Base-by-base conservation (phyloP, 1,140 invertebrate species). In the Galleria mellonella region DNA sequence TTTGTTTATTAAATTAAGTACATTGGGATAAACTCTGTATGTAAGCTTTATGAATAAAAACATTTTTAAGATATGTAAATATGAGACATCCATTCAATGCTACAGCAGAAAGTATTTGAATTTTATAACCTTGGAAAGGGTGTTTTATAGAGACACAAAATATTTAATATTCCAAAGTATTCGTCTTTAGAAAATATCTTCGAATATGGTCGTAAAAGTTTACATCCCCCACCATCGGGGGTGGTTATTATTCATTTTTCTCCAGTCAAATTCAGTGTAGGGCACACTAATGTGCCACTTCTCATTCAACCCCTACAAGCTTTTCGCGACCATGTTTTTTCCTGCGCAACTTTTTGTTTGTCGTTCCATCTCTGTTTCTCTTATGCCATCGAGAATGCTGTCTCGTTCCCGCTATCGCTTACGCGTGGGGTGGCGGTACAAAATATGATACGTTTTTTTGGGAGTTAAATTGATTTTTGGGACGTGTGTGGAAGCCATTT, bases 281-380 rank as follows among this genome's bases (percentile, higher is more conserved):
- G 62, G 64, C 51, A 50, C 62, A 67, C 73, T 77, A 82, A 79
- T 82, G 67, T 77, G 64, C 67, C 71, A 72, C 74, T 78, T 66
- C 69, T 74, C 50, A 64, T 62, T 62, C 67, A 66, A 67, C 76
- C 78, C 75, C 72, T 72, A 75, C 69, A 68, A 58, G 56, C 43
- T 62, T 73, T 83, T 73, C 66, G 69, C 71, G 58, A 78, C 74
- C 76, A 79, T 82, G 77, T 77, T 82, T 82, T 81, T 79, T 72
- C 65, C 62, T 65, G 58, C 50, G 67, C 54, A 65, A 72, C 55
- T 75, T 82, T 72, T 78, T 77, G 70, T 77, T 82, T 78, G 60
- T 76, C 38, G 38, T 37, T 15, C 51, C 17, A 8, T 74, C 78
- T 51, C 62, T 47, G 41, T 79, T 50, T 17, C 9, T 11, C 43